Evolutionary conservation across 2,888 invertebrate species (phyloP), one percentile per base, ranked within the genome.

Genomic region (Conistra vaccinii): DNA sequence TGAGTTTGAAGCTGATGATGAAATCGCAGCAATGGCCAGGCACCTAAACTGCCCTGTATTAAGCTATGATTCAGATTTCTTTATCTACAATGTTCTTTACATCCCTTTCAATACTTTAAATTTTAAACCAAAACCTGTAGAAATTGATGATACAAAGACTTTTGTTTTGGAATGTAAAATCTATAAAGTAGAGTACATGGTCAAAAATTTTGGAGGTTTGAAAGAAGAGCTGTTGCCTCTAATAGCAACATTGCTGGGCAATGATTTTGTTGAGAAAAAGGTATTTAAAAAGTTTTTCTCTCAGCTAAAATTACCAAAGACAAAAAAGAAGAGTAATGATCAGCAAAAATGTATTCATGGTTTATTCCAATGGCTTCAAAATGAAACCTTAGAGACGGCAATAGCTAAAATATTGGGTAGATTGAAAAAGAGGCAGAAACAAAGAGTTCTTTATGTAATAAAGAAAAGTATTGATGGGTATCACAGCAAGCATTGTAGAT

Each of bases 31-130:
- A 0, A 93, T 99, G 85, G 98, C 99, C 0, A 97, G 97, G 83
- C 96, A 97, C 73, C 95, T 99, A 3, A 96, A 98, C 57, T 99
- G 99, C 88, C 99, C 99, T 0, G 98, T 99, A 3, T 92, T 99
- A 6, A 99, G 99, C 89, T 98, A 98, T 87, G 99, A 99, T 94
- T 99, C 99, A 0, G 99, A 99, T 94, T 99, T 99, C 94, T 99
- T 98, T 90, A 98, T 99, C 83, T 98, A 98, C 93, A 98, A 98
- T 94, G 97, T 98, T 0, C 94, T 97, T 3, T 99, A 98, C 87
- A 98, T 99, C 83, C 98, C 98, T 0, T 97, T 98, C 83, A 96
- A 97, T 48, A 97, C 97, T 39, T 90, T 98, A 20, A 97, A 97
- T 7, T 92, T 96, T 10, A 97, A 97, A 90, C 92, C 95, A 10